These are phyloP conservation scores for Euwallacea fornicatus DNA, from an alignment of 1,140 invertebrate species.

Conservation along the genomic window DNA sequence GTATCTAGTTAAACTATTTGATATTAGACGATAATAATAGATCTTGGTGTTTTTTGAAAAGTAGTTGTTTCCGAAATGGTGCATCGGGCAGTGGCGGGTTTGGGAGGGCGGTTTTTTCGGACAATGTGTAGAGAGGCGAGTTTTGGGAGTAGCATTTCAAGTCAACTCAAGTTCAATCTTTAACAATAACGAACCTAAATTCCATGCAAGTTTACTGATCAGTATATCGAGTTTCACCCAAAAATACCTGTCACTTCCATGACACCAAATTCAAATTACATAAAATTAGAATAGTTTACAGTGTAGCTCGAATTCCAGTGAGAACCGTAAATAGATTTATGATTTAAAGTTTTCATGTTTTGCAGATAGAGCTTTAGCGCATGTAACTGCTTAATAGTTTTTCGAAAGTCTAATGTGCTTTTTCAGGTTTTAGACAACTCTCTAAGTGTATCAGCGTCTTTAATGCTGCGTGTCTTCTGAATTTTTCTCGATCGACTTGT, in stretches of 20 bases:
- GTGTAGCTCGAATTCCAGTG: neutral
- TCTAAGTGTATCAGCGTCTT: neutral
- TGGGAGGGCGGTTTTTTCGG: neutral
- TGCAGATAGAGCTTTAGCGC: constrained; percentile 11
- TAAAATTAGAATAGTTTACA: neutral
- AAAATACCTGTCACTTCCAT: neutral
- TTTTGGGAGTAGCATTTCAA: no score
- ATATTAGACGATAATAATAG: neutral
- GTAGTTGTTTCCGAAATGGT: neutral
- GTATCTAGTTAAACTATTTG: constrained; percentile 25
- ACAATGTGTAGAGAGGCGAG: no score
- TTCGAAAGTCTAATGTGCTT: constrained; percentile 1
- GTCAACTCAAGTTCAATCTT: no score
- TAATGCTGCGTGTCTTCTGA: neutral
- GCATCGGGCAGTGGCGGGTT: neutral
- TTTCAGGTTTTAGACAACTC: constrained; percentile 3
- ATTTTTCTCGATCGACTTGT: no score
- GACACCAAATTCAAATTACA: constrained; percentile 1
- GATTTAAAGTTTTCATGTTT: neutral
- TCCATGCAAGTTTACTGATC: no score
- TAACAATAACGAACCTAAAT: no score
- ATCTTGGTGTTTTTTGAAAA: neutral
- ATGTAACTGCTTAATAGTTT: constrained; percentile 20
- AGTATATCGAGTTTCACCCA: no score
- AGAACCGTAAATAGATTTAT: neutral